Base-by-base conservation (phyloP, 2,888 invertebrate species). In the Argynnis bischoffii region DNA sequence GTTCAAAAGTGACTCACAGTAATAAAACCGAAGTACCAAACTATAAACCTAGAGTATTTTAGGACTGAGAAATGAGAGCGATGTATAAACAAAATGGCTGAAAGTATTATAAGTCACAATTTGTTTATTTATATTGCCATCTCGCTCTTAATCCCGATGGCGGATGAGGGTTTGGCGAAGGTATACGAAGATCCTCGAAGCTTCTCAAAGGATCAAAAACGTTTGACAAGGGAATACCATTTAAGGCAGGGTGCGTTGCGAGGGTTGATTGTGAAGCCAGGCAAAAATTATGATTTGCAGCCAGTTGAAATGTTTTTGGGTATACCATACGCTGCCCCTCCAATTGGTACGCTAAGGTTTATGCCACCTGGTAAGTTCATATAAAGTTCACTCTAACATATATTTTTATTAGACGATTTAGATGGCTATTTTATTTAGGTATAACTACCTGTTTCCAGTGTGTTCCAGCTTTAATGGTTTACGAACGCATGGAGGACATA, bases 271-370 rank as follows among this genome's bases (percentile, higher is more conserved):
- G 94, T 95, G 53, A 94, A 95, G 73, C 95, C 95, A 5, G 94
- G 94, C 74, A 87, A 94, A 50, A 94, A 94, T 75, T 94, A 94
- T 65, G 93, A 94, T 48, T 83, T 96, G 67, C 94, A 94, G 77
- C 89, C 91, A 41, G 95, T 96, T 71, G 96, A 96, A 82, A 95
- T 96, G 83, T 97, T 95, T 82, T 89, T 95, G 64, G 97, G 97
- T 3, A 94, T 97, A 76, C 97, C 97, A 5, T 97, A 97, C 87
- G 97, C 97, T 5, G 96, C 96, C 48, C 94, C 97, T 13, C 97
- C 97, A 0, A 93, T 95, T 6, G 96, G 95, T 6, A 94, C 90
- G 67, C 91, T 96, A 63, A 93, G 98, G 68, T 98, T 98, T 85
- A 97, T 97, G 95, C 97, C 97, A 47, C 97, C 98, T 74, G 96